Evolutionary conservation across 2,797 vertebrate genomes (phyloP), one percentile per base, ranked within the genome.

Genomic region (Antrozous pallidus): DNA sequence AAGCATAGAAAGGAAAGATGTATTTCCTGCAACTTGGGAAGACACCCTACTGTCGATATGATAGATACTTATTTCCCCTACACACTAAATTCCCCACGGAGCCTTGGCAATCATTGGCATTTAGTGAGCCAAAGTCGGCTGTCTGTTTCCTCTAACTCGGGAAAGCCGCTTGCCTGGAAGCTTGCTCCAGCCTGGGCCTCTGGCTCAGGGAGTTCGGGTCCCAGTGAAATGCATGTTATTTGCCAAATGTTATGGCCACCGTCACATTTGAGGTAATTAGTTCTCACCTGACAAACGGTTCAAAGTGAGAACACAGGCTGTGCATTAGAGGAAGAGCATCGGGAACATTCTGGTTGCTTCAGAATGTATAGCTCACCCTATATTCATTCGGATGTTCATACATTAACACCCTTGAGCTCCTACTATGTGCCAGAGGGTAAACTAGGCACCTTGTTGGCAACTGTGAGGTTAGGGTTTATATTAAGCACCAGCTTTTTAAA

Each of bases 351-450:
- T 3, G 2, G 24, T 20, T 9, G 38, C 36, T 58, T 47, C 31
- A 17, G 63, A 51, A 58, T 10, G 36, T 13, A 2, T 2, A 2
- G n/a, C 36, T 22, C 9, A 26, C 12, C 40, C 17, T 61, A 6
- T 16, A 8, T 33, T 33, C 42, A 11, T 58, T n/a, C 28, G 28
- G 5, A 28, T 28, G 12, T 45, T 75, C 36, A 13, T 31, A 54
- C 88, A 28, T 51, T 26, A 1, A 40, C 45, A 4, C 20, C n/a
- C 73, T 17, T 33, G 2, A 36, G 63, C 2, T 0, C 45, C 75
- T 1, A 0, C 11, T 9, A 0, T 0, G 2, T 31, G 40, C 20
- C 28, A 0, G 5, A 13, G 36, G 17, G 28, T 2, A 5, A 69
- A 20, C 0, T 0, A n/a, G 8, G 26, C 61, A 3, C 16, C 9